A percentile compares a stretch with the other conserved stretches of the same genome.
phyloP scores from a whole-genome alignment of 2,797 vertebrate species.

The Siniperca undulata region DNA sequence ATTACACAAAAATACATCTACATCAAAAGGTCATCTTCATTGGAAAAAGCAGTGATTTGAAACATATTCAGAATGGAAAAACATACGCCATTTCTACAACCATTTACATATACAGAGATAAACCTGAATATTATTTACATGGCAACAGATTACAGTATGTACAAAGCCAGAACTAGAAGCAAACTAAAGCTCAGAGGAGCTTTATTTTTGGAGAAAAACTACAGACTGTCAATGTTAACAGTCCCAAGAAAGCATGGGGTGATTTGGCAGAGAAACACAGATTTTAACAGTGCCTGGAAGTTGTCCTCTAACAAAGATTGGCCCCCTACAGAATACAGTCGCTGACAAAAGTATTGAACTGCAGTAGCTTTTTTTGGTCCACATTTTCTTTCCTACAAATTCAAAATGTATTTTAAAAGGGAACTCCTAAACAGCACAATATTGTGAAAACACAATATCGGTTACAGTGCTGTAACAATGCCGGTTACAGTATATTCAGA shows the following conservation, averaged over 20 bases:
- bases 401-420: slow-evolving; percentile 39
- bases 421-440: slow-evolving; percentile 47
- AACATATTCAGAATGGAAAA: slow-evolving; percentile 62
- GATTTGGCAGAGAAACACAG: slow-evolving; percentile 57
- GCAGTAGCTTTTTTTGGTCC: slow-evolving; percentile 29
- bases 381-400: slow-evolving; percentile 45
- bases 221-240: slow-evolving; percentile 36
- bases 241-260: slow-evolving; percentile 48
- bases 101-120: slow-evolving; percentile 80
- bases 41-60: slow-evolving; percentile 73
- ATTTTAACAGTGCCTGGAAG: slow-evolving; percentile 66
- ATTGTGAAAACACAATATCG: slow-evolving; percentile 8
- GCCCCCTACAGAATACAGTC: slow-evolving; percentile 45
- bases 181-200: slow-evolving; percentile 48
- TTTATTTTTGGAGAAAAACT: slow-evolving; percentile 36
- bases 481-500: slow-evolving; percentile 69
- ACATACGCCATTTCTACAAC: slow-evolving; percentile 77
- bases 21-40: slow-evolving; percentile 72
- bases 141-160: slow-evolving; percentile 80
- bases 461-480: slow-evolving; percentile 56
- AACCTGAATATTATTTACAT: slow-evolving; percentile 83
- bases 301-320: slow-evolving; percentile 60
- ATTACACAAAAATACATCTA: slow-evolving; percentile 69
- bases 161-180: slow-evolving; percentile 71
- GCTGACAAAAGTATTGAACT: slow-evolving; percentile 48